A percentile compares a stretch with the other conserved stretches of the same genome.
Conservation (phyloP, 2,113 vertebrate species). For the Athene noctua region DNA sequence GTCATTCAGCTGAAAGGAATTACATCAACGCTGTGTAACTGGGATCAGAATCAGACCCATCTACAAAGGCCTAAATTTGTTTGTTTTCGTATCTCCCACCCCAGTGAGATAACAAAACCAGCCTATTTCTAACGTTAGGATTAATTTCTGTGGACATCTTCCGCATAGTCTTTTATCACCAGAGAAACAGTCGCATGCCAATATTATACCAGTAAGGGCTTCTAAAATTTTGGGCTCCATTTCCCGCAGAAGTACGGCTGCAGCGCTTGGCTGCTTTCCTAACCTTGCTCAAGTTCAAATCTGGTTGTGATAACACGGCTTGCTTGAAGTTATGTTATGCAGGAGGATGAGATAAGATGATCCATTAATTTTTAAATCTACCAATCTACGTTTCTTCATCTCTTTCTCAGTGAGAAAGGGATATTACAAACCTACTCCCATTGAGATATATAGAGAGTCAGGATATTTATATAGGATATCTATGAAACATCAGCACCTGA, state of each 20-base stretch:
- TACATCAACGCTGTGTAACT: not conserved
- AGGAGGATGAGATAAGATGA: not conserved
- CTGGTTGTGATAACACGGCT: not conserved
- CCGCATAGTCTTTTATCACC: not conserved
- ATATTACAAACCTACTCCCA: not conserved
- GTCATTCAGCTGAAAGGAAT: not conserved
- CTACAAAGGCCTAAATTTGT: not conserved
- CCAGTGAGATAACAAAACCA: not conserved
- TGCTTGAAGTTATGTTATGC: not conserved
- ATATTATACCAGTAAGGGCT: not conserved
- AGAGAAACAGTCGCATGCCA: not conserved
- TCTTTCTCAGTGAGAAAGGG: not conserved
- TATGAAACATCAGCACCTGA: not conserved
- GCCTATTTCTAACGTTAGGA: not conserved
- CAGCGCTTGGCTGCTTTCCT: not conserved
- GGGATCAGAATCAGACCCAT: not conserved
- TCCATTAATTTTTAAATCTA: not conserved
- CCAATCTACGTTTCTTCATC: not conserved
- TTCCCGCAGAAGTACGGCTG: accelerated
- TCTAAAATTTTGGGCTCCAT: not conserved
- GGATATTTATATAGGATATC: not conserved
- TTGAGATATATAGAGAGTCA: not conserved
- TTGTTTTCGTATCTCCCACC: not conserved
- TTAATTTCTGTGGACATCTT: not conserved
- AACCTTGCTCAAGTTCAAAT: not conserved